Percentiles rank a stretch among this genome's conserved stretches.
phyloP scores from a whole-genome alignment of 1,140 invertebrate genomes.

The Leptinotarsa lineolata region DNA sequence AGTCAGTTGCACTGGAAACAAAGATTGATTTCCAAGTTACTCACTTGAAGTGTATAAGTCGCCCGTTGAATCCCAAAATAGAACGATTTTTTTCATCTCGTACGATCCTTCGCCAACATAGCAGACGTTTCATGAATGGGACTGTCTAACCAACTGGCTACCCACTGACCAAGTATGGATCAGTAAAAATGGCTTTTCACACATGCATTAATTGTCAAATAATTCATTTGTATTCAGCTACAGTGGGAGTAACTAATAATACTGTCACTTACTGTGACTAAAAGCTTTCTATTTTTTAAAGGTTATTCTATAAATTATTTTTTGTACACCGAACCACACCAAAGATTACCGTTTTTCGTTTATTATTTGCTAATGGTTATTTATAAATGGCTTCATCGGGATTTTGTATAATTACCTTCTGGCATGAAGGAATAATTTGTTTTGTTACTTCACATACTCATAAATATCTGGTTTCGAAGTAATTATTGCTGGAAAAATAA shows the following conservation, averaged over 20 bases:
- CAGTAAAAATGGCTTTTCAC: too few species aligned
- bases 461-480: not conserved
- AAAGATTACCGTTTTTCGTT: not conserved
- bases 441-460: conserved; percentile 5
- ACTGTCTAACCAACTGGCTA: too few species aligned
- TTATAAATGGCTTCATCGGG: not conserved
- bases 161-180: too few species aligned
- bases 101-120: too few species aligned
- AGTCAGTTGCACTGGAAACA: too few species aligned
- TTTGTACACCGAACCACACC: not conserved
- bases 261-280: not conserved
- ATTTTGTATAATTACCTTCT: not conserved
- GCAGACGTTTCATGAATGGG: too few species aligned
- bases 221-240: not conserved
- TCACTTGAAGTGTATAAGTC: too few species aligned
- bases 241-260: conserved; percentile 3
- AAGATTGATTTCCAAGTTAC: too few species aligned
- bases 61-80: too few species aligned
- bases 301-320: conserved; percentile 5
- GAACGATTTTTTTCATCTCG: too few species aligned
- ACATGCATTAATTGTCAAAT: not conserved
- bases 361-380: conserved; percentile 4
- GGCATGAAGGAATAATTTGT: not conserved
- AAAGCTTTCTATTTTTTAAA: conserved; percentile 3
- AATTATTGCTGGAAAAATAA: conserved; percentile 9